phyloP scores from a whole-genome alignment of 2,797 vertebrate genomes.

The Sparidentex hasta region DNA sequence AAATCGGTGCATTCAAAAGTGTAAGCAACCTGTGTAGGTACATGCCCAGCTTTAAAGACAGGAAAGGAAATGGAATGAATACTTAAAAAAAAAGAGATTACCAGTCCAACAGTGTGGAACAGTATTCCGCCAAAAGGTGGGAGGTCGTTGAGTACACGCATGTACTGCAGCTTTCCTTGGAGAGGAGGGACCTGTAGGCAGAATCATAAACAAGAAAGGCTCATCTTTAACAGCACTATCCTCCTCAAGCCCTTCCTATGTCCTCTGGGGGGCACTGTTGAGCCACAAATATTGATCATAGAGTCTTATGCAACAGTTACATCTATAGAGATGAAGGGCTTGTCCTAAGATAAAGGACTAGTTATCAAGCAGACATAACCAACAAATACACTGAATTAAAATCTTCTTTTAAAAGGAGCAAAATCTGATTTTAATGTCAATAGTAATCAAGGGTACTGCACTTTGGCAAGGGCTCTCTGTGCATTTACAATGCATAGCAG shows the following conservation, averaged over 20 bases:
- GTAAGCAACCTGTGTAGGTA: neutral
- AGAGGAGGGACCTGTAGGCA: conserved; percentile 91
- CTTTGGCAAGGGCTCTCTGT: neutral
- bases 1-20: neutral
- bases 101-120: conserved; percentile 97
- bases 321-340: conserved; percentile 38
- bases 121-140: conserved; percentile 97
- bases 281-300: conserved; percentile 47
- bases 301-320: conserved; percentile 70
- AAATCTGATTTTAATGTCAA: conserved; percentile 33
- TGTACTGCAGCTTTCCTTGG: conserved; percentile 98
- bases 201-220: conserved; percentile 55
- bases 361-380: conserved; percentile 39
- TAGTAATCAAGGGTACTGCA: conserved; percentile 14
- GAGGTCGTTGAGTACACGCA: conserved; percentile 97
- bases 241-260: neutral
- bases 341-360: conserved; percentile 38
- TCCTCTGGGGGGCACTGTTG: conserved; percentile 82
- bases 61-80: neutral
- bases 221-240: conserved; percentile 36
- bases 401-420: conserved; percentile 1
- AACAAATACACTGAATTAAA: conserved; percentile 36
- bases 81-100: conserved; percentile 79
- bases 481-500: neutral
- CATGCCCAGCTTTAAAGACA: conserved; percentile 5